Base-by-base conservation (phyloP, 2,888 invertebrate genomes). In the Philhelius pedissequus region DNA sequence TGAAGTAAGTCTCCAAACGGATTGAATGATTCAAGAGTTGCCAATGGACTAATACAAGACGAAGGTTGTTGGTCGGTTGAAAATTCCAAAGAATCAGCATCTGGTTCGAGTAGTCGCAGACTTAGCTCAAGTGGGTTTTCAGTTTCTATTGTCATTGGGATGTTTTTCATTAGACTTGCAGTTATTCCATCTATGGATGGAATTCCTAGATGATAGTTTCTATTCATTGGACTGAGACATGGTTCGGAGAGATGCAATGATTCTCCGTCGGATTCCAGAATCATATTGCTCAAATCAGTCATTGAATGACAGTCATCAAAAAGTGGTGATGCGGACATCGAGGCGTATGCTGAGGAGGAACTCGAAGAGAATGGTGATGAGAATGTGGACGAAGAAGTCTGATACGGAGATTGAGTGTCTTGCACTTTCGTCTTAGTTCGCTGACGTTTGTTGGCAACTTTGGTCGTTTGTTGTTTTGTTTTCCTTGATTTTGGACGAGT, bases 211-310 rank as follows among this genome's bases (percentile, higher is more conserved):
- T 76, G 30, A 22, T 68, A 80, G 11, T 48, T 75, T 22, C 71
- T 45, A 58, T 86, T 87, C 27, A 88, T 30, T 0, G 90, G 89
- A 84, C 90, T 91, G 18, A 90, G 86, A 60, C 91, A 91, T 62
- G 89, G 89, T 58, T 90, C 90, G 3, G 90, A 90, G 22, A 89
- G 86, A 86, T 90, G 92, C 58, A 94, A 88, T 38, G 93, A 93
- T 86, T 94, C 94, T 6, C 93, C 93, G 87, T 94, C 94, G 13
- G 93, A 94, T 87, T 94, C 94, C 76, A 94, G 89, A 38, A 90
- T 87, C 82, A 90, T 83, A 40, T 86, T 89, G 27, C 89, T 90
- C 32, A 90, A 86, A 52, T 90, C 90, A n/a, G 88, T 88, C 62
- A 90, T 87, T 1, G 82, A 89, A 64, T 64, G 87, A 11, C 75